Percentiles rank a stretch among this genome's conserved stretches.
These are phyloP conservation scores for Ennomos erosarius DNA, from an alignment of 2,888 invertebrate species.

Conservation along the genomic window DNA sequence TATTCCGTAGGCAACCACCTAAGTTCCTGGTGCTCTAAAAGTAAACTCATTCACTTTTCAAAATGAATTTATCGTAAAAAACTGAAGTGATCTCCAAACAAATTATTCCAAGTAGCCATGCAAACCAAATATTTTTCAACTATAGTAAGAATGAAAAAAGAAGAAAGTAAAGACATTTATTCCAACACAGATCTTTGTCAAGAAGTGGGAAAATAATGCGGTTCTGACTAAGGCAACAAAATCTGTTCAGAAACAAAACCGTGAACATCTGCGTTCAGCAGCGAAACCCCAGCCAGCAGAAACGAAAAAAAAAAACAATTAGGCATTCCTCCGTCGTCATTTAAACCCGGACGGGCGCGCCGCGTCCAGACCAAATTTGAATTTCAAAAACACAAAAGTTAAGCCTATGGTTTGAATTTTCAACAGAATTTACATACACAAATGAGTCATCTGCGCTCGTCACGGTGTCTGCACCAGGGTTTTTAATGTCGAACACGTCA, in stretches of 20 bases:
- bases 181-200: too few relatives aligned
- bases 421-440: constrained; percentile 65
- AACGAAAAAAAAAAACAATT: constrained; percentile 44
- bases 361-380: constrained; percentile 42
- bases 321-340: constrained; percentile 44
- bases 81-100: too few relatives aligned
- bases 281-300: constrained; percentile 4
- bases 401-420: constrained; percentile 48
- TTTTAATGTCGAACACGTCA: constrained; percentile 21
- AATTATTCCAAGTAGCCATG: too few relatives aligned
- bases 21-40: too few relatives aligned
- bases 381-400: constrained; percentile 47
- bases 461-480: constrained; percentile 42
- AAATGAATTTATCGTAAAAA: too few relatives aligned
- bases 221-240: neutral
- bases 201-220: too few relatives aligned
- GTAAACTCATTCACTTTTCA: too few relatives aligned
- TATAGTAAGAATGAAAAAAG: too few relatives aligned
- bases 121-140: too few relatives aligned
- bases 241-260: neutral
- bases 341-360: constrained; percentile 35
- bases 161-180: too few relatives aligned
- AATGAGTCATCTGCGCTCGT: constrained; percentile 67
- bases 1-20: too few relatives aligned
- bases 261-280: constrained; percentile 20